phyloP scores from a whole-genome alignment of 1,140 invertebrate genomes.

The Physella acuta region DNA sequence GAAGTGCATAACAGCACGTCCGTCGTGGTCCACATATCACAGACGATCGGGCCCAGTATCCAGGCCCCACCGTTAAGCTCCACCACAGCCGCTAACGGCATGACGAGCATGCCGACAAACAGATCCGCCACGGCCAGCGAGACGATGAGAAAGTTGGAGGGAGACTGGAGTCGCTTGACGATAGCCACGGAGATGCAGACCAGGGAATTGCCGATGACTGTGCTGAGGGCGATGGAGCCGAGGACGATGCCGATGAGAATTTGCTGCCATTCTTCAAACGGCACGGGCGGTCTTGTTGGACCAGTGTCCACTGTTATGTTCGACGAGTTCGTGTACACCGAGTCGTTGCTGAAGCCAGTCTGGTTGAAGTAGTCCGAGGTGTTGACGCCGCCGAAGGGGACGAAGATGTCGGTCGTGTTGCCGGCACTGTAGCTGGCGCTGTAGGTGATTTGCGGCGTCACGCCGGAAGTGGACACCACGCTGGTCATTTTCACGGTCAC shows the following conservation, averaged over 20 bases:
- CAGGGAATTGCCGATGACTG: constrained; percentile 60
- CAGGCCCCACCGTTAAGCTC: constrained; percentile 57
- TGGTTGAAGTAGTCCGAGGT: neutral
- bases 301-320: neutral
- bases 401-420: neutral
- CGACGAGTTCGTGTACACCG: neutral
- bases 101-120: constrained; percentile 71
- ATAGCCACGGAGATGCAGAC: constrained; percentile 63
- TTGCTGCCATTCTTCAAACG: constrained; percentile 16
- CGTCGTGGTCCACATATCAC: constrained; percentile 62
- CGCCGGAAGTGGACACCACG: neutral
- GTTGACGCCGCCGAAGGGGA: constrained; percentile 1
- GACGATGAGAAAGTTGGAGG: constrained; percentile 74
- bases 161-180: constrained; percentile 62
- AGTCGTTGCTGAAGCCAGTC: neutral
- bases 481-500: neutral
- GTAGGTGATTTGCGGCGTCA: neutral
- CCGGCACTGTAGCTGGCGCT: neutral
- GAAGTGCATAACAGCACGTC: constrained; percentile 65
- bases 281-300: neutral
- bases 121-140: constrained; percentile 75
- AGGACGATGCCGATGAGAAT: constrained; percentile 50
- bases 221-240: constrained; percentile 54
- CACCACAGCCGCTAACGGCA: constrained; percentile 67
- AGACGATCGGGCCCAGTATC: constrained; percentile 60